Conservation (phyloP, 2,797 vertebrate species). For the Petrocephalus schoutedeni region DNA sequence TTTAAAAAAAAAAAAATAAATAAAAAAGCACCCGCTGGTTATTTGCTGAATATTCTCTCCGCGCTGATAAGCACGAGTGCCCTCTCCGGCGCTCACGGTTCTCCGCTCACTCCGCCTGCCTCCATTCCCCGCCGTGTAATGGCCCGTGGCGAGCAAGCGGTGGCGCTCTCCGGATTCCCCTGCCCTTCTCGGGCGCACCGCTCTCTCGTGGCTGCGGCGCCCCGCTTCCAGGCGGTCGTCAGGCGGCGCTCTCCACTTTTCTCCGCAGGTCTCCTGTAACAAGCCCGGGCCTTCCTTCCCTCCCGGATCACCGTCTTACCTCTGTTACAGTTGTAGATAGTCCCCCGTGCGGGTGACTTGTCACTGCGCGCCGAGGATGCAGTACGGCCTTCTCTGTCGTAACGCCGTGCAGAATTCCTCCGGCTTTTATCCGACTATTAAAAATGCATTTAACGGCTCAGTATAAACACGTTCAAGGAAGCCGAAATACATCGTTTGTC, state of each 20-base stretch:
- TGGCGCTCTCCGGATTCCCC: slow-evolving; percentile 64
- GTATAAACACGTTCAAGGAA: slow-evolving; percentile 40
- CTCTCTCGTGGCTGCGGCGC: slow-evolving; percentile 56
- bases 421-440: neutral
- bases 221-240: slow-evolving; percentile 68
- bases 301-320: slow-evolving; percentile 45
- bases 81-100: neutral
- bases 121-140: slow-evolving; percentile 43
- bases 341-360: slow-evolving; percentile 37
- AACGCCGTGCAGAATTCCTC: neutral
- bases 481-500: slow-evolving; percentile 55
- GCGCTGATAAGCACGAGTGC: neutral
- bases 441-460: neutral
- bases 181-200: slow-evolving; percentile 58
- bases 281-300: slow-evolving; percentile 64
- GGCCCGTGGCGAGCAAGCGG: slow-evolving; percentile 68
- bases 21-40: neutral
- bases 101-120: slow-evolving; percentile 31
- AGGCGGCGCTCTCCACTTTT: slow-evolving; percentile 79
- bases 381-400: neutral
- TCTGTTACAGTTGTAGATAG: slow-evolving; percentile 57
- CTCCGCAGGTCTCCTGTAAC: slow-evolving; percentile 58
- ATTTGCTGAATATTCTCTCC: neutral
- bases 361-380: slow-evolving; percentile 23
- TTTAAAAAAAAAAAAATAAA: neutral